These are phyloP conservation scores for Dendrolimus houi DNA, from an alignment of 2,888 invertebrate genomes.

Conservation along the genomic window DNA sequence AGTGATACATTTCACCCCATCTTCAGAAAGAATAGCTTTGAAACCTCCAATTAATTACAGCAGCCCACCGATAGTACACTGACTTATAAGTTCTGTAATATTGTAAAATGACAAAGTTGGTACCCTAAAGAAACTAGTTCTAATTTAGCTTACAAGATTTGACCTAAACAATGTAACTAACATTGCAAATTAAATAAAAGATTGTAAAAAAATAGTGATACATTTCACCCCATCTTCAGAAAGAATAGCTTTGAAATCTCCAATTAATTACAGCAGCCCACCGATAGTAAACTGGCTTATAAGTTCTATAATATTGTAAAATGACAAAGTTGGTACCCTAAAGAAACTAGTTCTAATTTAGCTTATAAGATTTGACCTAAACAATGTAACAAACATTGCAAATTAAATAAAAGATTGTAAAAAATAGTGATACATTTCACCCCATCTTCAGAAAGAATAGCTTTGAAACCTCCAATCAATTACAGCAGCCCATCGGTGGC, in stretches of 20 bases:
- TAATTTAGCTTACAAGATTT: too few species aligned
- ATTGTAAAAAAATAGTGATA: too few species aligned
- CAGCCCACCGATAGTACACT: conserved; percentile 19
- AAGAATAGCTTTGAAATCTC: background rate
- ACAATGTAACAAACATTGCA: too few species aligned
- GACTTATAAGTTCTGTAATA: conserved; percentile 67
- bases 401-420: too few species aligned
- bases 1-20: too few species aligned
- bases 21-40: background rate
- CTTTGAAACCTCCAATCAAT: conserved; percentile 21
- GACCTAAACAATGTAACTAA: too few species aligned
- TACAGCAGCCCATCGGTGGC: conserved; percentile 21
- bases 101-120: conserved; percentile 28
- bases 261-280: conserved; percentile 32
- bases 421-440: too few species aligned
- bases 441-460: background rate
- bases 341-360: too few species aligned
- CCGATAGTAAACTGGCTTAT: conserved; percentile 32
- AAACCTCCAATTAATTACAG: conserved; percentile 24
- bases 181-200: too few species aligned
- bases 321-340: too few species aligned
- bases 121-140: too few species aligned
- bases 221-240: background rate
- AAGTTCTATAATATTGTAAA: conserved; percentile 67
- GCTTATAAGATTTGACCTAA: too few species aligned